phyloP scores from a whole-genome alignment of 2,797 vertebrate genomes.

The Apodemus agrarius region DNA sequence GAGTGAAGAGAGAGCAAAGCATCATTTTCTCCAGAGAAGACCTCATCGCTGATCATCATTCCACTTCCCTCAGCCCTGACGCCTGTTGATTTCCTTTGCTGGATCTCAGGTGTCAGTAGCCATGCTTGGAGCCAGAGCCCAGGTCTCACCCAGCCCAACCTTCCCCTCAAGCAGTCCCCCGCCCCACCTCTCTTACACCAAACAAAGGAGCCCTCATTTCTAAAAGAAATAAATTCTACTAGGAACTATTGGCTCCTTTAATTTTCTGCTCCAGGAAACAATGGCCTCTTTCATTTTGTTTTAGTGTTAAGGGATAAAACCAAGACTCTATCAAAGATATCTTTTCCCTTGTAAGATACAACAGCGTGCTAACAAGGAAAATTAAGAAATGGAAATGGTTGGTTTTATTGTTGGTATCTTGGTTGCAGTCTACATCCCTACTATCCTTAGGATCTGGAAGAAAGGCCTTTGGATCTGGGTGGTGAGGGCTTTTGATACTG shows the following conservation, averaged over 20 bases:
- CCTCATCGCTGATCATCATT: accelerated
- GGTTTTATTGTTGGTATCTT: background rate
- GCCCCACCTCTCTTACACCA: background rate
- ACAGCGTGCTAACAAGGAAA: background rate
- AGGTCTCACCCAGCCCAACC: background rate
- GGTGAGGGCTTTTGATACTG: accelerated
- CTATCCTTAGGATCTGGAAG: accelerated
- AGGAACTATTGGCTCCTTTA: background rate
- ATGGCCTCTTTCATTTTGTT: background rate
- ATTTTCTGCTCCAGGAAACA: background rate
- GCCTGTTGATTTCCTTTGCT: accelerated
- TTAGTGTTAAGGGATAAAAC: background rate
- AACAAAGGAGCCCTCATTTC: background rate
- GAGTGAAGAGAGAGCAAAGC: accelerated
- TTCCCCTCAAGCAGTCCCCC: background rate
- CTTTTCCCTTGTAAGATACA: background rate
- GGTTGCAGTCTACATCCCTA: background rate
- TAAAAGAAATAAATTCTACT: background rate
- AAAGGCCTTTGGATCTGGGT: accelerated
- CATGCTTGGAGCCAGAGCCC: no score
- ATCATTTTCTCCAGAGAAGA: accelerated
- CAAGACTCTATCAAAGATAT: accelerated
- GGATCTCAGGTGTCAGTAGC: no score
- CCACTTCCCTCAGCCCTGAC: no score
- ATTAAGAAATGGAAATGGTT: background rate